Base-by-base conservation (phyloP, 2,888 invertebrate genomes). In the Acanthopleura granulata region DNA sequence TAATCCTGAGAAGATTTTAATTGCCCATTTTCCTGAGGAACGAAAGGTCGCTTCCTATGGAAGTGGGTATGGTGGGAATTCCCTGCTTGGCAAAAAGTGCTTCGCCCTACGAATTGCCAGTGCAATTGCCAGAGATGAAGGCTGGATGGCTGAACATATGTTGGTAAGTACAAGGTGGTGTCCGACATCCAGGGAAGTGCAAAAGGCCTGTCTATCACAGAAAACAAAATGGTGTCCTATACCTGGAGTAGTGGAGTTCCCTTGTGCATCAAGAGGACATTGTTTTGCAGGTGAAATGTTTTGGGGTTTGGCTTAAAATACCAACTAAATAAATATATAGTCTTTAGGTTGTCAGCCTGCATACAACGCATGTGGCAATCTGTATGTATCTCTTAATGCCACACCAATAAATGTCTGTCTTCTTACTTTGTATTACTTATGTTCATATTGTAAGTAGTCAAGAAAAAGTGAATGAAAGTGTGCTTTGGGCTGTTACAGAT, bases 71-170 rank as follows among this genome's bases (percentile, higher is more conserved):
- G 99, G 98, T 0, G 98, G 98, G 0, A 98, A 99, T 92, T 97
- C 97, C 12, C 91, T 99, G 74, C 92, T 99, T 74, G 98, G 99
- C 69, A 99, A 99, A 92, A 99, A 99, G 90, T 99, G 99, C 89
- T 96, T 99, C 87, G 99, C 99, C 1, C 93, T 99, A 6, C 94
- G 99, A 78, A 95, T 99, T 81, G 99, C 98, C 0, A 97, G 97
- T 4, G 96, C 95, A 50, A 94, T 99, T 84, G 99, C 98, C 14
- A 93, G 94, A 79, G 93, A 95, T 25, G 98, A 99, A 90, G 98
- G 98, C 29, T 99, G 99, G 99, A 92, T 99, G 50, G 99, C 99
- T 4, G 99, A 99, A 88, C 99, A 99, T 89, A 99, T 99, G 99
- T 92, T 99, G 92, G 95, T 96, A 76, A 78, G 87, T 76, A 29